Conservation (phyloP, 2,888 invertebrate species). For the Nomada fucata region DNA sequence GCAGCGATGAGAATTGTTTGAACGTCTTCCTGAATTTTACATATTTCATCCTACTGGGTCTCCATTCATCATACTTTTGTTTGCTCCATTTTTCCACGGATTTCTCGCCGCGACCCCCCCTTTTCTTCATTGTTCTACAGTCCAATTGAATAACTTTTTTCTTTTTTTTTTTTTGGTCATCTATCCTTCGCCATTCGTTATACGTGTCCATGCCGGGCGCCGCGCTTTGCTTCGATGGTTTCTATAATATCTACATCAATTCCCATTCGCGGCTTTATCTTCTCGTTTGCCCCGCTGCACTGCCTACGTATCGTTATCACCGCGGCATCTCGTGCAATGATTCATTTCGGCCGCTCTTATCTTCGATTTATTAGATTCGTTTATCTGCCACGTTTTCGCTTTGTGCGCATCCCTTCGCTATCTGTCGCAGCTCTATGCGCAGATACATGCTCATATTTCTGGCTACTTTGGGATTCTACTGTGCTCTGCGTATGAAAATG, state of each 20-base stretch:
- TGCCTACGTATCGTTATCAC: not conserved
- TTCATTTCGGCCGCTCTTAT: not conserved
- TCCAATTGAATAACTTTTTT: slow-evolving; percentile 14
- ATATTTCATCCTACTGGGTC: not conserved
- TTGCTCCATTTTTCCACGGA: not conserved
- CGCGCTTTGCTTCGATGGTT: not conserved
- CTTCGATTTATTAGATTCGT: too few species aligned
- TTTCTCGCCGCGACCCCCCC: not conserved
- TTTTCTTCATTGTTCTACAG: not conserved
- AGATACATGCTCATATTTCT: too few species aligned
- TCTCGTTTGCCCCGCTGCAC: not conserved
- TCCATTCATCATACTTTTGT: slow-evolving; percentile 6
- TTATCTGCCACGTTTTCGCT: not conserved
- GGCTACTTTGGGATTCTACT: too few species aligned
- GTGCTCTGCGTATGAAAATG: too few species aligned
- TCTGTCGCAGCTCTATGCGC: too few species aligned
- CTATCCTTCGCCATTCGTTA: slow-evolving; percentile 16
- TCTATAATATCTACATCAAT: not conserved
- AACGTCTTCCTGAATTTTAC: slow-evolving; percentile 10
- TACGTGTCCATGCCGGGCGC: not conserved
- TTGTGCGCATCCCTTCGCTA: not conserved
- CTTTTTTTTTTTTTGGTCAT: not conserved
- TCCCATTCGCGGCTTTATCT: not conserved
- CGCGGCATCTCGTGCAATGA: not conserved
- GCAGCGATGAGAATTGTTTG: not conserved